Conservation (phyloP, 2,113 vertebrate genomes). For the Arenaria interpres region DNA sequence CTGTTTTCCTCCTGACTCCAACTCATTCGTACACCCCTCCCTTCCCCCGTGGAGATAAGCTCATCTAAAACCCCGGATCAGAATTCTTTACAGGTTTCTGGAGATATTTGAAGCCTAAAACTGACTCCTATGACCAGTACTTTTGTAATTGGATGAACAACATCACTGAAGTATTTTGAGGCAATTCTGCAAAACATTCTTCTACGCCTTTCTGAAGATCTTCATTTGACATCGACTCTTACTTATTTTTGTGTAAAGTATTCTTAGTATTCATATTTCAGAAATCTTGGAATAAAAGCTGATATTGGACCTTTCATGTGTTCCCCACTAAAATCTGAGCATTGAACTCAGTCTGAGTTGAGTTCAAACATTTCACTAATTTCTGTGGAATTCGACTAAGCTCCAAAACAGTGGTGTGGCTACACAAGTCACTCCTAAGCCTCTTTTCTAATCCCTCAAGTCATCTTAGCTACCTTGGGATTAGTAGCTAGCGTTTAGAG, state of each 20-base stretch:
- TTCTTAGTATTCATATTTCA: background rate
- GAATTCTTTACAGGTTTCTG: background rate
- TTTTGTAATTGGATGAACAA: background rate
- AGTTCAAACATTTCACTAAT: background rate
- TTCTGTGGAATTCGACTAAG: background rate
- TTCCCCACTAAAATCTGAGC: background rate
- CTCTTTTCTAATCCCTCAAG: constrained; percentile 23
- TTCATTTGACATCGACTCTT: background rate
- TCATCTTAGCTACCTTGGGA: background rate
- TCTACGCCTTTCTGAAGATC: background rate
- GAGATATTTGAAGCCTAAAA: background rate
- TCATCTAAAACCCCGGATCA: constrained; percentile 17
- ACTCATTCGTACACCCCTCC: background rate
- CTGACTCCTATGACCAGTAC: constrained; percentile 6
- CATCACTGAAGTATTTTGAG: background rate
- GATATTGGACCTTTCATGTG: fast-evolving
- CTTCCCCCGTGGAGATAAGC: background rate
- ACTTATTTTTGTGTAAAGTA: background rate
- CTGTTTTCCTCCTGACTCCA: background rate
- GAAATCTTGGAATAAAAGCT: background rate
- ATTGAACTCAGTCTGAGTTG: background rate
- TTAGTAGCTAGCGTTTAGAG: background rate
- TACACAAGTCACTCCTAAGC: background rate
- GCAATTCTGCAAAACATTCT: background rate
- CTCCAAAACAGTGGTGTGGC: background rate